A percentile compares a stretch with the other conserved stretches of the same genome.
phyloP scores from a whole-genome alignment of 2,797 vertebrate genomes.

The Alosa sapidissima region DNA sequence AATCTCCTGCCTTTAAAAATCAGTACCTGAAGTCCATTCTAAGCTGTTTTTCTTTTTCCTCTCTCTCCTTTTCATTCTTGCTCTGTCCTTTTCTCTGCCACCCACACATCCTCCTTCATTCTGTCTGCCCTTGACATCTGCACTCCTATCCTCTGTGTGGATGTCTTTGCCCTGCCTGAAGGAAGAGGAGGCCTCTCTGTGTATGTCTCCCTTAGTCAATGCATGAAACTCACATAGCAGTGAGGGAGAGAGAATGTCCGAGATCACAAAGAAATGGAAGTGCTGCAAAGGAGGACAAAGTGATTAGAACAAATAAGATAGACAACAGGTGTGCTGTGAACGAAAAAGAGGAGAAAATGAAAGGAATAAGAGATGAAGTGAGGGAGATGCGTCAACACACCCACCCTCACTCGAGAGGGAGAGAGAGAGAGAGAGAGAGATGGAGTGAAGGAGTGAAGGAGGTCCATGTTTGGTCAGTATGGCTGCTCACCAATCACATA shows the following conservation, averaged over 20 bases:
- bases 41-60: slow-evolving; percentile 53
- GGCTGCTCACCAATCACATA: neutral
- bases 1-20: slow-evolving; percentile 13
- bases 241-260: neutral
- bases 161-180: slow-evolving; percentile 12
- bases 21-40: slow-evolving; percentile 16
- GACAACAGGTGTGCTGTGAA: neutral
- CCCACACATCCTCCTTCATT: slow-evolving; percentile 50
- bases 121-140: slow-evolving; percentile 38
- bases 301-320: neutral
- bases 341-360: neutral
- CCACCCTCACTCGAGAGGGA: slow-evolving; percentile 24
- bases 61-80: slow-evolving; percentile 50
- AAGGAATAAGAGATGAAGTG: neutral
- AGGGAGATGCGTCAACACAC: slow-evolving; percentile 27
- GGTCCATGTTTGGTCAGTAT: neutral
- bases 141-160: neutral
- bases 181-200: neutral
- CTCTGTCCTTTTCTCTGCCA: slow-evolving; percentile 32
- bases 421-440: neutral
- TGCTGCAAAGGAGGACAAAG: neutral
- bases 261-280: neutral
- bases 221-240: neutral
- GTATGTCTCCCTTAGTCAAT: neutral
- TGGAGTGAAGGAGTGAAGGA: neutral